Evolutionary conservation across 2,113 vertebrate genomes (phyloP), one percentile per base, ranked within the genome.

Genomic region (Brienomyrus longianalis): DNA sequence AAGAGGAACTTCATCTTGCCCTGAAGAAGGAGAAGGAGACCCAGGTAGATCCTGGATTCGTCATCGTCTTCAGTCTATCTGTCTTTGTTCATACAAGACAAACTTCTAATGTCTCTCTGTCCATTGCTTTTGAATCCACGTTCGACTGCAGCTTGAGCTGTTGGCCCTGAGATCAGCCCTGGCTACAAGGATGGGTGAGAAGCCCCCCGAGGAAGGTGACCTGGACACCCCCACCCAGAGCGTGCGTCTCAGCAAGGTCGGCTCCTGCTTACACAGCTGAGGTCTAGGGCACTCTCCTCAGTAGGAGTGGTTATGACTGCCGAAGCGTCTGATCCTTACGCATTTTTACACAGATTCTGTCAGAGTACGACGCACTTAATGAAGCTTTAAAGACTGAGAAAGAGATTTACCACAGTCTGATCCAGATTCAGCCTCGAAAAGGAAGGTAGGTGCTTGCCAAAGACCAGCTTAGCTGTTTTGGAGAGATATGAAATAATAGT

Each of bases 381-480:
- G 96, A 98, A 54, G 96, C 97, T 91, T 94, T 99, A 52, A 97
- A 96, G 92, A 94, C 96, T 2, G 98, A 99, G 94, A 97, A 96
- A 92, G 97, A 96, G 59, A 94, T 99, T 56, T 99, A 98, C 35
- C 96, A 97, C 94, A 97, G 95, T 89, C 95, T 99, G 85, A 94
- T 95, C 39, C 96, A 97, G 88, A 95, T 95, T 87, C 96, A 97
- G n/a, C 92, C 91, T 0, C 95, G 94, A 86, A 94, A 94, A 50
- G 96, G 97, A 93, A 96, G 97, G 98, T 99, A 92, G 97, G 94
- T 83, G 88, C 56, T 47, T n/a, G 8, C 80, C 51, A 21, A 59
- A 27, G 0, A 0, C 21, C 27, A 45, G 2, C 52, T 80, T 80
- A 21, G 31, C 27, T 43, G 15, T 77, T 39, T 39, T 17, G n/a